These are phyloP conservation scores for Zaprionus kolodkinae DNA, from an alignment of 1,140 invertebrate species.

Conservation along the genomic window DNA sequence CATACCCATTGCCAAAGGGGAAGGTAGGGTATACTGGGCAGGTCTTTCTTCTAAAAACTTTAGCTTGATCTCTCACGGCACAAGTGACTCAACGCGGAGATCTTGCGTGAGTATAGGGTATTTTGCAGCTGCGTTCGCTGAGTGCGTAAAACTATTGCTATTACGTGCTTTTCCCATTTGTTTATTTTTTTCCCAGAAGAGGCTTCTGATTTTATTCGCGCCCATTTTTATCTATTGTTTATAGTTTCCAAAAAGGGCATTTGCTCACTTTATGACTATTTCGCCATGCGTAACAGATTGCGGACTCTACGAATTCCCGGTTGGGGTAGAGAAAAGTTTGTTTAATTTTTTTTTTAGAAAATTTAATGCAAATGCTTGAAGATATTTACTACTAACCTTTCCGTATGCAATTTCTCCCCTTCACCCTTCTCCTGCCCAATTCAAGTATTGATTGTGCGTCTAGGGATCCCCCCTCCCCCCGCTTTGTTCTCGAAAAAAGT, in stretches of 20 bases:
- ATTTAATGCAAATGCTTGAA: no score
- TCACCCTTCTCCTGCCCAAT: background rate
- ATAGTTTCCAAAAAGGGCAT: background rate
- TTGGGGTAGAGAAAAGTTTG: no score
- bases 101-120: background rate
- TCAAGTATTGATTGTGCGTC: slow-evolving; percentile 9
- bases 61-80: no score
- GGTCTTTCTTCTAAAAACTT: background rate
- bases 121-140: background rate
- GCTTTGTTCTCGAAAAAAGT: slow-evolving; percentile 51
- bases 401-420: no score
- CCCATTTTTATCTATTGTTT: slow-evolving; percentile 12
- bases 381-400: no score
- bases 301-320: no score
- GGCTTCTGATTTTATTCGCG: no score
- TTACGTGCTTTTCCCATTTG: no score
- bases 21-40: background rate
- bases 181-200: no score
- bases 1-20: background rate
- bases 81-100: background rate
- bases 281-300: background rate
- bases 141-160: slow-evolving; percentile 26
- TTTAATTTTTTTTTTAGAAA: no score
- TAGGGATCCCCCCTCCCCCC: background rate
- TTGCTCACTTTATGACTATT: slow-evolving; percentile 1